Conservation (phyloP, 2,113 vertebrate genomes). For the Lethenteron reissneri region DNA sequence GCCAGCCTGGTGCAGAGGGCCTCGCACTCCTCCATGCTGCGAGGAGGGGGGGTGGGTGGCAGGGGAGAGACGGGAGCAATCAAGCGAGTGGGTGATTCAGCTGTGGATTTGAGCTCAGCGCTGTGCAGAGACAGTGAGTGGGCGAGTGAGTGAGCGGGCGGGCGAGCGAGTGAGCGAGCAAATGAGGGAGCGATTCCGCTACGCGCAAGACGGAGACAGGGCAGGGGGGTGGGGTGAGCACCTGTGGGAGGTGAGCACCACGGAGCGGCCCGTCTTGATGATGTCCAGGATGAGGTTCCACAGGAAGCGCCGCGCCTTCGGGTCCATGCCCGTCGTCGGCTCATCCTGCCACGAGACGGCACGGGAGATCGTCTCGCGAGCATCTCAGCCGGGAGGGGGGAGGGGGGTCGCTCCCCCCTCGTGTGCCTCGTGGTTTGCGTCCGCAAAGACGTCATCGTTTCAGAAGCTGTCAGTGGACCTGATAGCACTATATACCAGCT, state of each 20-base stretch:
- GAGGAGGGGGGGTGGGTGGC: constrained; percentile 8
- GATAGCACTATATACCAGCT: no score
- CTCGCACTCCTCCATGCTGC: constrained; percentile 89
- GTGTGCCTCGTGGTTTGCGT: background rate
- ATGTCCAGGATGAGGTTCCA: constrained; percentile 92
- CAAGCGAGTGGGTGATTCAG: no score
- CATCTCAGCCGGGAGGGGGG: background rate
- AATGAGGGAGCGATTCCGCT: no score
- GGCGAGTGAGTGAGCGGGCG: no score
- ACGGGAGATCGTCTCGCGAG: background rate
- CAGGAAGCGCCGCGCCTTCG: constrained; percentile 71
- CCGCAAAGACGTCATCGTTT: no score
- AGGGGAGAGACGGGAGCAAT: no score
- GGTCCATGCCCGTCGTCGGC: constrained; percentile 87
- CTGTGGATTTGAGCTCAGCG: no score
- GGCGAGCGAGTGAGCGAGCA: no score
- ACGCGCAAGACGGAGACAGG: no score
- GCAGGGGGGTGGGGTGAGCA: constrained; percentile 13
- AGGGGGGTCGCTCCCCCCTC: background rate
- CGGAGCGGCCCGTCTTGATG: constrained; percentile 85
- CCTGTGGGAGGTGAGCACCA: constrained; percentile 90
- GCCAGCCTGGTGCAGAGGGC: constrained; percentile 70
- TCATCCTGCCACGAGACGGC: constrained; percentile 36
- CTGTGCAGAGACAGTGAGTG: no score
- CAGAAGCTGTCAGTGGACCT: no score